phyloP scores from a whole-genome alignment of 2,113 vertebrate genomes.

The Pangasianodon gigas region DNA sequence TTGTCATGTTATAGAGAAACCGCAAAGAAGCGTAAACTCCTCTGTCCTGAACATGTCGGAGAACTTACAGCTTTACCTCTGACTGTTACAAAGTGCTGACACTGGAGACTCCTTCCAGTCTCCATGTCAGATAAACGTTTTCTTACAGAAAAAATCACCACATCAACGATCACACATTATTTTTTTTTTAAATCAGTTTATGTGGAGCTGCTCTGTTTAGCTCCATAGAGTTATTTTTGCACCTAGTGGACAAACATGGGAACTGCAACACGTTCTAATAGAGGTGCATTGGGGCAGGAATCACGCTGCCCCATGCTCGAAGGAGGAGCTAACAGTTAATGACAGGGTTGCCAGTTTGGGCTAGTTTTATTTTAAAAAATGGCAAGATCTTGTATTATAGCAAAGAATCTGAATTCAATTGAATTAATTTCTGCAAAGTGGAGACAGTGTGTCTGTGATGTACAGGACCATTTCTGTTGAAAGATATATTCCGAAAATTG shows the following conservation, averaged over 20 bases:
- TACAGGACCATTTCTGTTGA: neutral
- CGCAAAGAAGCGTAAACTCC: neutral
- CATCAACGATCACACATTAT: too few relatives aligned
- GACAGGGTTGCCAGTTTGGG: neutral
- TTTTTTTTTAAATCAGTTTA: too few relatives aligned
- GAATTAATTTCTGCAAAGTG: neutral
- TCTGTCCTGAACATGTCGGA: neutral
- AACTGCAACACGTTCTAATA: neutral
- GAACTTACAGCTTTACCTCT: neutral
- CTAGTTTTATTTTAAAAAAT: neutral
- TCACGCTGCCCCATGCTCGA: neutral
- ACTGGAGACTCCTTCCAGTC: neutral
- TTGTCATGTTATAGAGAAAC: neutral
- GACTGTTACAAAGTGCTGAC: neutral
- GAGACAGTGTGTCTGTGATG: neutral
- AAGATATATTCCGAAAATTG: neutral
- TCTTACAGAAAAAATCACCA: neutral
- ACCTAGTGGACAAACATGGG: neutral
- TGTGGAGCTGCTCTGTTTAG: too few relatives aligned
- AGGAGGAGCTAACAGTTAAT: neutral
- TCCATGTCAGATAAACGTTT: neutral
- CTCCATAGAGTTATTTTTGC: neutral
- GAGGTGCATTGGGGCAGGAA: neutral
- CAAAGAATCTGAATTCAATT: neutral
- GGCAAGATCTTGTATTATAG: neutral